Conservation (phyloP, 1,140 invertebrate species). For the Drosophila grimshawi region DNA sequence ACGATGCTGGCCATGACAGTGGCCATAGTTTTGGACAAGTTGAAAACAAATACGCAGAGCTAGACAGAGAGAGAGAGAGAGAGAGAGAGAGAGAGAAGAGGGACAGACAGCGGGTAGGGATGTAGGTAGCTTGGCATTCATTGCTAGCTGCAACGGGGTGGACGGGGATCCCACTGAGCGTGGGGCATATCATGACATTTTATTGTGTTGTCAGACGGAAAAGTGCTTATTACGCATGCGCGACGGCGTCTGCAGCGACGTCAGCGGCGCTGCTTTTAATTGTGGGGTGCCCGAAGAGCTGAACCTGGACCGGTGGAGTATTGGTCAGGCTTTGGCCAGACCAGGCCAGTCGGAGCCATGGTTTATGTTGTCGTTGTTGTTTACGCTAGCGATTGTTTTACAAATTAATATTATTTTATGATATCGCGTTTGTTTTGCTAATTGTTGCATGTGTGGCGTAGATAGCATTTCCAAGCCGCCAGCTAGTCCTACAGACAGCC, state of each 20-base stretch:
- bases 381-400: conserved; percentile 80
- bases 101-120: no score
- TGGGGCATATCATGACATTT: conserved; percentile 85
- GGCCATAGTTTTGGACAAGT: conserved; percentile 76
- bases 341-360: background rate
- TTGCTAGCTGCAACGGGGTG: conserved; percentile 21
- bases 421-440: conserved; percentile 84
- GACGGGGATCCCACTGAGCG: conserved; percentile 68
- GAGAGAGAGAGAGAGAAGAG: background rate
- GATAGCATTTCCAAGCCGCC: conserved; percentile 70
- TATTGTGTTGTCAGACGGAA: conserved; percentile 84
- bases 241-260: conserved; percentile 58
- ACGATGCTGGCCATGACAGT: conserved; percentile 45
- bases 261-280: conserved; percentile 66
- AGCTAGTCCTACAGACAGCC: background rate
- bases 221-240: conserved; percentile 85
- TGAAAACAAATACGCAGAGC: conserved; percentile 67
- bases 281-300: conserved; percentile 68
- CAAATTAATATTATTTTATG: conserved; percentile 84
- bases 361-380: conserved; percentile 65
- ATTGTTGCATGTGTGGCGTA: conserved; percentile 84
- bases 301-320: conserved; percentile 41
- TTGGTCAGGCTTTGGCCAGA: conserved; percentile 27
- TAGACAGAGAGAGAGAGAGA: background rate
- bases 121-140: conserved; percentile 36